Percentiles rank a stretch among this genome's conserved stretches.
phyloP scores from a whole-genome alignment of 2,113 vertebrate genomes.

The Tonatia bakeri region DNA sequence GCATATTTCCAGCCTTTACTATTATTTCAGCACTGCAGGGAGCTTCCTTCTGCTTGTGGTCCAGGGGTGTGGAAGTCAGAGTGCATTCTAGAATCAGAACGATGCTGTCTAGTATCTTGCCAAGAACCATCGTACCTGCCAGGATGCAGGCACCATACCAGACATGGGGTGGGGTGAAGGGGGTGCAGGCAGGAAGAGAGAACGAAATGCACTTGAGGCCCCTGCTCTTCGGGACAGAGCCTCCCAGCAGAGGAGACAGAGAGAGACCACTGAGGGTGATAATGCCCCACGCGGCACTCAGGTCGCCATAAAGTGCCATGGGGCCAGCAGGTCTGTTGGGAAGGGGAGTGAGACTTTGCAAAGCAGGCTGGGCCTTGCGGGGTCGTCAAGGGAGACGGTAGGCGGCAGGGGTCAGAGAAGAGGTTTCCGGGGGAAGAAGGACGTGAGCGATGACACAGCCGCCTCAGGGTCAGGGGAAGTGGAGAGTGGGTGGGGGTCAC shows the following conservation, averaged over 20 bases:
- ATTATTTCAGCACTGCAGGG: too few relatives aligned
- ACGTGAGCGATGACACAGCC: accelerated
- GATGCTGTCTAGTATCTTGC: background rate
- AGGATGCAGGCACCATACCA: background rate
- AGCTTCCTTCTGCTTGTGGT: accelerated
- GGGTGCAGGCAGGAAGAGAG: background rate
- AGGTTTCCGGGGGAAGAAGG: background rate
- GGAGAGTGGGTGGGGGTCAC: background rate
- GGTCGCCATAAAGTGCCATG: accelerated
- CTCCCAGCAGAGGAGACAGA: background rate
- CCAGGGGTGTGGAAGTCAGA: background rate
- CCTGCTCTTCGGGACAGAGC: background rate
- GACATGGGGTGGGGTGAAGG: background rate
- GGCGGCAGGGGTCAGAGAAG: background rate
- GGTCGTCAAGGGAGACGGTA: background rate
- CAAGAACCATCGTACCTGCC: background rate
- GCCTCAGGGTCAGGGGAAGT: background rate
- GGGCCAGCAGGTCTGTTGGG: background rate
- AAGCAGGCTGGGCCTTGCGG: too few relatives aligned
- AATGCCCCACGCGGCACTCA: accelerated
- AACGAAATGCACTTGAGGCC: background rate
- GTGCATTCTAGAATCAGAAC: background rate
- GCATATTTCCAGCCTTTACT: background rate
- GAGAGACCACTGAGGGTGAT: background rate
- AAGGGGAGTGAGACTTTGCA: too few relatives aligned